phyloP scores from a whole-genome alignment of 2,888 invertebrate species.

The Phortica magna region DNA sequence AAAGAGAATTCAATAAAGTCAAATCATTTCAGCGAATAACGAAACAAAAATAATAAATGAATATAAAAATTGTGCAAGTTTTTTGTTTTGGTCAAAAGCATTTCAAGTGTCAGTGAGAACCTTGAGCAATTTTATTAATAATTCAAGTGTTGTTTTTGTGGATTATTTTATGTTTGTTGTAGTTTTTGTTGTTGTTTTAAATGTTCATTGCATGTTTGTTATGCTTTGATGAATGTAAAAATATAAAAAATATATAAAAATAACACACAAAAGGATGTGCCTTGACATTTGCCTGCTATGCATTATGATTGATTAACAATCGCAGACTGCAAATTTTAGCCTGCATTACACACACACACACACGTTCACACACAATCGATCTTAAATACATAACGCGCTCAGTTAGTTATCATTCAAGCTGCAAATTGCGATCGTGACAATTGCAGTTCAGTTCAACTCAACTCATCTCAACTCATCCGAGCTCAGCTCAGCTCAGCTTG shows the following conservation, averaged over 20 bases:
- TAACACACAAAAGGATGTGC: slow-evolving; percentile 59
- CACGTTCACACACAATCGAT: not conserved
- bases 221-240: not conserved
- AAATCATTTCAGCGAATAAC: no score
- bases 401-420: slow-evolving; percentile 15
- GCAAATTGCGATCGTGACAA: slow-evolving; percentile 31
- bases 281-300: slow-evolving; percentile 62
- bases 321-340: not conserved
- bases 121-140: not conserved
- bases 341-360: not conserved
- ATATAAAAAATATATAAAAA: not conserved
- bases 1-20: not conserved
- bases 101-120: not conserved
- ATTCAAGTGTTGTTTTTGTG: not conserved
- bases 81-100: not conserved
- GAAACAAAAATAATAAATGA: no score
- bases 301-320: slow-evolving; percentile 47
- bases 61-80: not conserved
- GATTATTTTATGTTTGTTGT: not conserved
- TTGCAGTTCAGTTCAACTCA: slow-evolving; percentile 27
- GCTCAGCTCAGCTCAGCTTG: not conserved
- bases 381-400: not conserved
- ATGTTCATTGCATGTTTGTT: not conserved
- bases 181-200: not conserved
- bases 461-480: not conserved